These are phyloP conservation scores for Xanthorhoe spadicearia DNA, from an alignment of 2,888 invertebrate species.

Conservation along the genomic window DNA sequence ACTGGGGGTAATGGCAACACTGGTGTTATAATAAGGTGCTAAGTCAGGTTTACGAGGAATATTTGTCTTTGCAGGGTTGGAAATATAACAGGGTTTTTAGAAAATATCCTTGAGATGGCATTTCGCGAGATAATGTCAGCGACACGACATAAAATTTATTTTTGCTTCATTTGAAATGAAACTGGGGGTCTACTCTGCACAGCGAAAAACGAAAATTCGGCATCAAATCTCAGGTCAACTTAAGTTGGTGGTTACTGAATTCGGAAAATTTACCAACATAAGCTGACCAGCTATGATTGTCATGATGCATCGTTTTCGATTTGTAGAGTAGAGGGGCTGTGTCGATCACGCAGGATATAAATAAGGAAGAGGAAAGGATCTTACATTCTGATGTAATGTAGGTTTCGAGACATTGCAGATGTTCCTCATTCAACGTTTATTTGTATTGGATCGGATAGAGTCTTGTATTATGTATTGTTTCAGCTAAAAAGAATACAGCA, in stretches of 20 bases:
- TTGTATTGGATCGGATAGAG: neutral
- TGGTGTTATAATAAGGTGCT: conserved; percentile 52
- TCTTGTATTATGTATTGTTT: too few species aligned
- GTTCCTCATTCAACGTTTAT: neutral
- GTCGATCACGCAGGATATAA: neutral
- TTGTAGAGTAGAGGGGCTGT: too few species aligned
- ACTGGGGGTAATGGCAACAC: conserved; percentile 43
- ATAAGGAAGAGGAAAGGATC: neutral
- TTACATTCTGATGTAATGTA: conserved; percentile 1
- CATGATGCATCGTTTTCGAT: too few species aligned
- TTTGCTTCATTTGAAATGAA: neutral
- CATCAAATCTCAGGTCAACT: too few species aligned
- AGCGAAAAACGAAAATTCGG: too few species aligned
- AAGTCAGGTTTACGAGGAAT: conserved; percentile 58
- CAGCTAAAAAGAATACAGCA: too few species aligned
- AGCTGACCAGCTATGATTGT: too few species aligned
- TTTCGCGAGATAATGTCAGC: neutral
- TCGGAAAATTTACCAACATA: too few species aligned
- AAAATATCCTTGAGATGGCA: neutral
- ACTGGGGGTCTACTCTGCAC: too few species aligned
- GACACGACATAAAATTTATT: too few species aligned
- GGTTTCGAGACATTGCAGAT: neutral
- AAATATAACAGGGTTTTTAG: neutral
- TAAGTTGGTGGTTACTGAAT: too few species aligned
- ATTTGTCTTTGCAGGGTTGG: conserved; percentile 37